A percentile compares a stretch with the other conserved stretches of the same genome.
These are phyloP conservation scores for Octopus sinensis DNA, from an alignment of 1,140 invertebrate species.

Conservation along the genomic window DNA sequence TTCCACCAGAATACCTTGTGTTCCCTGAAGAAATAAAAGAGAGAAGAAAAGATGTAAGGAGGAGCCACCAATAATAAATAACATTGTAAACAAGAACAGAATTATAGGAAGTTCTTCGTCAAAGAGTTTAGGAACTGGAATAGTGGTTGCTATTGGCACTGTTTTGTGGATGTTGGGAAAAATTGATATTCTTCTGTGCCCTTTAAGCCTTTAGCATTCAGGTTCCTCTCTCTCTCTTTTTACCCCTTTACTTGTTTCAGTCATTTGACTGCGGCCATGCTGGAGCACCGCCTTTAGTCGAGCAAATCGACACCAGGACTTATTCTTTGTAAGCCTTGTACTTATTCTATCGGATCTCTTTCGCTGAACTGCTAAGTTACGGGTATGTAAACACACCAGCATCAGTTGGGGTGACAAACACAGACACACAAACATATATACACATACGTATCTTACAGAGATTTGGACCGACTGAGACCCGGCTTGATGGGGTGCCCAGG, in stretches of 20 bases:
- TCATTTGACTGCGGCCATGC: too few relatives aligned
- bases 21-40: conserved; percentile 40
- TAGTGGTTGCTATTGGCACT: neutral
- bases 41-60: neutral
- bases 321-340: neutral
- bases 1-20: conserved; percentile 56
- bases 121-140: neutral
- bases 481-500: too few relatives aligned
- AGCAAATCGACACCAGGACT: too few relatives aligned
- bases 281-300: too few relatives aligned
- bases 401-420: too few relatives aligned
- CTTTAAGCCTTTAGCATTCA: neutral
- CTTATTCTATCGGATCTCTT: too few relatives aligned
- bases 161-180: neutral
- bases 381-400: too few relatives aligned
- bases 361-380: too few relatives aligned
- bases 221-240: neutral
- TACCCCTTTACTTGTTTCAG: too few relatives aligned
- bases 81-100: neutral
- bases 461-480: too few relatives aligned
- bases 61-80: neutral
- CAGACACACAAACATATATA: too few relatives aligned
- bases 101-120: neutral
- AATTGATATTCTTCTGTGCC: neutral
- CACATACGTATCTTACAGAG: too few relatives aligned